Base-by-base conservation (phyloP, 1,140 invertebrate species). In the Littorina saxatilis region DNA sequence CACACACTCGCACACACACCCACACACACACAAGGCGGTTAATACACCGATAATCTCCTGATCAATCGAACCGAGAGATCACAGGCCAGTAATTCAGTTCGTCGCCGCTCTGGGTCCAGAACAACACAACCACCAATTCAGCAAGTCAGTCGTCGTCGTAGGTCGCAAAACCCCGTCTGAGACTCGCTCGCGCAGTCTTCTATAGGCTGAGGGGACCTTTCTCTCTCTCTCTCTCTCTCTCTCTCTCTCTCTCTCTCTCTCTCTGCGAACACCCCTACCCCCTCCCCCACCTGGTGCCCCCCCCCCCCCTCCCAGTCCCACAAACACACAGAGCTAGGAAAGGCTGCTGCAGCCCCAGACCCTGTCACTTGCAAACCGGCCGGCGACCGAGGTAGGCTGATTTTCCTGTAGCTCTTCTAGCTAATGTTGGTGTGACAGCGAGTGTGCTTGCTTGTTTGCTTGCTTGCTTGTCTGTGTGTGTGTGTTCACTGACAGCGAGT, bases 211-310 rank as follows among this genome's bases (percentile, higher is more conserved):
- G 35, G 7, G 29, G 9, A 32, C 32, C 29, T 35, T 5, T 73
- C 40, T 43, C 70, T 68, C 29, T 35, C 63, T 68, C 63, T 68
- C 63, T 37, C 63, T 37, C 70, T 50, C 39, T 52, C 70, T 50
- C 55, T 35, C 39, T 11, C 35, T 27, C 76, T 47, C 13, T 75
- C 47, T 29, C 23, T 75, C 50, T 43, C 40, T 43, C 39, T 35
- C 39, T 17, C 39, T 73, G 17, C 35, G 2, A 29, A 17, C 52
- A 7, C 52, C 52, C n/a, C 17, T 13, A 4, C 15, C 74, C 35
- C 74, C 35, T 23, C 52, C n/a, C 39, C 58, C 29, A 4, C 40
- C 32, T 39, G 1, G 32, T 3, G 20, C 17, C 17, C n/a, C 32
- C 29, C 32, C 37, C 9, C 29, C 43, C 32, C 20, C 37, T 47